Conservation (phyloP, 2,888 invertebrate species). For the Cantharis rustica region DNA sequence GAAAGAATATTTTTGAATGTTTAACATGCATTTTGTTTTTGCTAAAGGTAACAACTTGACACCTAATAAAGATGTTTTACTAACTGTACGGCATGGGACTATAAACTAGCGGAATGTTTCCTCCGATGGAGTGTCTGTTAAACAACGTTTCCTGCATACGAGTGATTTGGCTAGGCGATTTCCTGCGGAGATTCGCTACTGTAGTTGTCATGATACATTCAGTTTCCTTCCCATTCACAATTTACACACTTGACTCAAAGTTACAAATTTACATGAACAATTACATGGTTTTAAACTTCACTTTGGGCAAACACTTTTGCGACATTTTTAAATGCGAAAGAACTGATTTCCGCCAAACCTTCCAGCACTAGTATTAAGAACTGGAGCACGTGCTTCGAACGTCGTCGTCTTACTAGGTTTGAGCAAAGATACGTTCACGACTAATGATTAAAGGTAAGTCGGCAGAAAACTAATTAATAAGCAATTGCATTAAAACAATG, state of each 20-base stretch:
- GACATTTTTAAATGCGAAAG: not conserved
- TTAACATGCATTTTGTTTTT: not conserved
- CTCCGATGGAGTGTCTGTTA: constrained; percentile 52
- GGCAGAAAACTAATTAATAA: constrained; percentile 25
- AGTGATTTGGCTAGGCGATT: constrained; percentile 41
- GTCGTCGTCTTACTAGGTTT: not conserved
- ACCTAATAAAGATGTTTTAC: constrained; percentile 53
- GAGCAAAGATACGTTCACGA: constrained; percentile 14
- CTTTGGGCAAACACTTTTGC: not conserved
- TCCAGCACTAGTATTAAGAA: not conserved
- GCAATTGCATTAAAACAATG: constrained; percentile 26
- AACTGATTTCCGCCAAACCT: not conserved
- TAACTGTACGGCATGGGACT: constrained; percentile 79
- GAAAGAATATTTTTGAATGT: not conserved
- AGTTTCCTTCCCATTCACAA: constrained; percentile 12
- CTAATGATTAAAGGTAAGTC: constrained; percentile 17
- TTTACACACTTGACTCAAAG: constrained; percentile 4
- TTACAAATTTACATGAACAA: not conserved
- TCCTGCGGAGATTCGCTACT: constrained; percentile 45
- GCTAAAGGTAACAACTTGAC: not conserved
- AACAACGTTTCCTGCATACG: constrained; percentile 43
- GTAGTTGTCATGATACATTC: constrained; percentile 21
- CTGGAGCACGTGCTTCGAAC: not conserved
- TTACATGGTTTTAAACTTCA: constrained; percentile 4
- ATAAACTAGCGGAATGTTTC: constrained; percentile 73